These are phyloP conservation scores for Lapara coniferarum DNA, from an alignment of 2,888 invertebrate genomes.

Conservation along the genomic window DNA sequence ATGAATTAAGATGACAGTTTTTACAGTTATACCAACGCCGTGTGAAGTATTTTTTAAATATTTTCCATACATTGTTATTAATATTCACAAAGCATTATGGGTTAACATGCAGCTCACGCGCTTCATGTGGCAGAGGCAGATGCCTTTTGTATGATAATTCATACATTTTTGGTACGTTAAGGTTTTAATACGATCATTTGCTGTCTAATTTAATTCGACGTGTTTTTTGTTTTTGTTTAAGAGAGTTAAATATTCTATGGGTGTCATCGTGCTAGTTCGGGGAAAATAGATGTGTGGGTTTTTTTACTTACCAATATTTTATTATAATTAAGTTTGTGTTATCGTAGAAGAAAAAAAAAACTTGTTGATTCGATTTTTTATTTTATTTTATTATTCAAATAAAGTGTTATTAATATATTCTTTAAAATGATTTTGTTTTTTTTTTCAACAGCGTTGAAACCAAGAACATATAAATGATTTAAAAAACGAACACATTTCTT, in stretches of 20 bases:
- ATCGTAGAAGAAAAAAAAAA: no score
- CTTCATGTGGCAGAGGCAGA: constrained; percentile 34
- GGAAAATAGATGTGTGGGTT: neutral
- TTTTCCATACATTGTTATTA: constrained; percentile 22
- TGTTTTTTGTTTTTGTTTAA: neutral
- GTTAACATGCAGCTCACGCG: constrained; percentile 36
- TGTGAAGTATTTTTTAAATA: neutral
- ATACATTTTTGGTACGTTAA: constrained; percentile 21
- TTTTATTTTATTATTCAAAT: no score
- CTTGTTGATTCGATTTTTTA: no score
- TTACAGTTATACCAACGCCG: constrained; percentile 8
- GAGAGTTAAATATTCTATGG: neutral
- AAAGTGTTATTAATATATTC: no score
- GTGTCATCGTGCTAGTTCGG: neutral
- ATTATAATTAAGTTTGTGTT: no score
- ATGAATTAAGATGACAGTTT: neutral
- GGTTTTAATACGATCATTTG: constrained; percentile 23
- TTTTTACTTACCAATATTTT: no score
- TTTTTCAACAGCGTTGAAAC: no score
- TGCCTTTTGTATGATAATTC: constrained; percentile 44
- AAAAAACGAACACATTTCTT: no score
- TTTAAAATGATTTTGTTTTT: neutral
- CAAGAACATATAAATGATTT: no score
- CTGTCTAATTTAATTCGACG: constrained; percentile 6
- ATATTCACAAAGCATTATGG: constrained; percentile 23